phyloP scores from a whole-genome alignment of 2,888 invertebrate species.

The Tryphoninae sp. region DNA sequence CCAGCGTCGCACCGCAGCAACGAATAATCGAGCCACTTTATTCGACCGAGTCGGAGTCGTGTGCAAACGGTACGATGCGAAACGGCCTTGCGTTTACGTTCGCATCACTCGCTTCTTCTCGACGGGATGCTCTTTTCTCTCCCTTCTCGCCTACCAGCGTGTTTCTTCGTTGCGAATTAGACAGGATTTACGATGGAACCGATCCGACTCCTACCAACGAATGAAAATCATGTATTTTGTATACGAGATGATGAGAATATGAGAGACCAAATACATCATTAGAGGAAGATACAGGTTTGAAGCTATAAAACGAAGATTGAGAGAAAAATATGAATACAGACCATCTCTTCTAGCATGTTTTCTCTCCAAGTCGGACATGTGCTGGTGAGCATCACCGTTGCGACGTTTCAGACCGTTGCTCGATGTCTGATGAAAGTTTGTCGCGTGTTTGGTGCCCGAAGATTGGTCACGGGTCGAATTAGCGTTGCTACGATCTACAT shows the following conservation, averaged over 20 bases:
- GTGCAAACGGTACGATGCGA: conserved; percentile 2
- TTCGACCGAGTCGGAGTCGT: conserved; percentile 3
- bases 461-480: conserved; percentile 52
- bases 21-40: conserved; percentile 56
- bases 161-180: conserved; percentile 15
- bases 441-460: conserved; percentile 54
- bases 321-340: conserved; percentile 62
- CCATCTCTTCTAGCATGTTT: conserved; percentile 77
- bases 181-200: background rate
- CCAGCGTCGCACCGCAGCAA: conserved; percentile 11
- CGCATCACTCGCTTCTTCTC: background rate
- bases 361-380: conserved; percentile 75
- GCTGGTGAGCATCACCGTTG: conserved; percentile 62
- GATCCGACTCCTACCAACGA: background rate
- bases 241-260: background rate
- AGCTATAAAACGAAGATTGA: conserved; percentile 18
- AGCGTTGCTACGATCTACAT: conserved; percentile 66
- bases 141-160: background rate
- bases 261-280: background rate
- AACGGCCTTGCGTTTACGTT: conserved; percentile 14
- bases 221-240: background rate
- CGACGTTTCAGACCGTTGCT: conserved; percentile 74
- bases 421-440: conserved; percentile 63
- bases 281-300: background rate
- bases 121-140: conserved; percentile 7